Percentiles rank a stretch among this genome's conserved stretches.
These are phyloP conservation scores for Ceyx melanurus DNA, from an alignment of 2,113 vertebrate genomes.

Conservation along the genomic window DNA sequence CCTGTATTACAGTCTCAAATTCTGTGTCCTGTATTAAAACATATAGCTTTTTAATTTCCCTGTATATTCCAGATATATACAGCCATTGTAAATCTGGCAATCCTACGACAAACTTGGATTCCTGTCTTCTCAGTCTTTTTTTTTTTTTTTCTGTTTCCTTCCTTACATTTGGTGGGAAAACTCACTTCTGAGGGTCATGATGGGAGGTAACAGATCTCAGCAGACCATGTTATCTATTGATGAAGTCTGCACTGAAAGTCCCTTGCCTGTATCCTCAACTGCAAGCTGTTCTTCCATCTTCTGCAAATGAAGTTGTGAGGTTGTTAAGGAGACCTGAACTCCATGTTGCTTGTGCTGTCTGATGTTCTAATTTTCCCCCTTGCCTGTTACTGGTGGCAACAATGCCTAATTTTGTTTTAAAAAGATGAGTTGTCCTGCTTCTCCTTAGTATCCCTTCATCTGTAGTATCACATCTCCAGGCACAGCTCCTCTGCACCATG, in stretches of 20 bases:
- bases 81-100: not conserved
- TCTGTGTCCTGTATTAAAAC: not conserved
- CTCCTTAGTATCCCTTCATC: not conserved
- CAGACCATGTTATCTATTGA: not conserved
- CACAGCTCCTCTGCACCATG: rapidly evolving
- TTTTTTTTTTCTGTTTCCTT: not conserved
- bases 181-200: not conserved
- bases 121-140: not conserved
- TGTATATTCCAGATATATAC: not conserved
- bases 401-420: not conserved
- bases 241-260: not conserved
- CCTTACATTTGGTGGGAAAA: not conserved
- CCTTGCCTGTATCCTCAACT: not conserved
- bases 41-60: not conserved
- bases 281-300: not conserved
- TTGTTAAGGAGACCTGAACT: not conserved
- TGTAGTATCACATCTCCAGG: rapidly evolving
- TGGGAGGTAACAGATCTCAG: not conserved
- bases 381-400: not conserved
- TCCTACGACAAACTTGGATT: not conserved
- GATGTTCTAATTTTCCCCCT: not conserved
- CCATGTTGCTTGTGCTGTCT: not conserved
- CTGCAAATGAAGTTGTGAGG: not conserved
- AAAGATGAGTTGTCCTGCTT: rapidly evolving
- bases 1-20: not conserved